A percentile compares a stretch with the other conserved stretches of the same genome.
Evolutionary conservation across 2,888 invertebrate genomes (phyloP).

Genomic region (Tyria jacobaeae): DNA sequence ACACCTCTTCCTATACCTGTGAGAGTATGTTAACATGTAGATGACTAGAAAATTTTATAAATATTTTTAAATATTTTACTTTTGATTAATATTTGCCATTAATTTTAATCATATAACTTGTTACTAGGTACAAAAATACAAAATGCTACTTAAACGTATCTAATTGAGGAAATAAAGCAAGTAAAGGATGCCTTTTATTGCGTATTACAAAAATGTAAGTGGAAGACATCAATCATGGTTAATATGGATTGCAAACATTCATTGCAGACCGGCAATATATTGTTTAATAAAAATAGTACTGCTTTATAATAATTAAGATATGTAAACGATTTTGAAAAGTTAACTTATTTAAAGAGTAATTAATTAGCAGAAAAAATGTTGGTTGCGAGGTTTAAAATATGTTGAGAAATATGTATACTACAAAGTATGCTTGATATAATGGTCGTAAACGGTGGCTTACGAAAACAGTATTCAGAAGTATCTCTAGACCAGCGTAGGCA

Average conservation of each 20-base stretch:
- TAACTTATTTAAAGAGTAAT: neutral
- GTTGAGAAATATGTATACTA: no score
- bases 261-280: neutral
- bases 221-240: slow-evolving; percentile 4
- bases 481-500: no score
- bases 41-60: no score
- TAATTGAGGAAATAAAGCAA: slow-evolving; percentile 8
- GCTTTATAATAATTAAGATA: neutral
- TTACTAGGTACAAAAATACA: neutral
- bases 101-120: neutral
- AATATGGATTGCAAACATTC: neutral
- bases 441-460: no score
- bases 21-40: no score
- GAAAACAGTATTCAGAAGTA: no score
- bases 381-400: neutral
- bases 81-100: no score
- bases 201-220: neutral
- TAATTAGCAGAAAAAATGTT: neutral
- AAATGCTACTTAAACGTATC: neutral
- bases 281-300: neutral
- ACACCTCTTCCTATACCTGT: no score
- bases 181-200: slow-evolving; percentile 3
- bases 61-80: no score
- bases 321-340: neutral
- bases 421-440: no score